phyloP scores from a whole-genome alignment of 2,113 vertebrate genomes.

The Chiloscyllium plagiosum region DNA sequence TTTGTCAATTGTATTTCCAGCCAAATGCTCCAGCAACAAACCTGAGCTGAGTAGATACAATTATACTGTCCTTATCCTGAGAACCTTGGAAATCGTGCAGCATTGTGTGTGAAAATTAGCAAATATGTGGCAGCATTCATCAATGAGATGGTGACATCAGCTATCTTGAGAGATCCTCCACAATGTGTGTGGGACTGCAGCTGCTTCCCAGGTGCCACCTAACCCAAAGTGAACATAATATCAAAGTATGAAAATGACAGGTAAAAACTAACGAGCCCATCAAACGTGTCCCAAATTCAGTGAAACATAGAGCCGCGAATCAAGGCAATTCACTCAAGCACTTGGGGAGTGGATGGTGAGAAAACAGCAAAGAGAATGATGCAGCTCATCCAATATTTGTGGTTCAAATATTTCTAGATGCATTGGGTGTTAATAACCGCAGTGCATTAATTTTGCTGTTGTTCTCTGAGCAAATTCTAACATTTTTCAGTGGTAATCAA shows the following conservation, averaged over 20 bases:
- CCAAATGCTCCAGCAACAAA: neutral
- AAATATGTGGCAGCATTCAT: neutral
- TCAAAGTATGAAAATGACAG: neutral
- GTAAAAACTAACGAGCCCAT: neutral
- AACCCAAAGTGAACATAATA: neutral
- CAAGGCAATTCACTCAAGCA: neutral
- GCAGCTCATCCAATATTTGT: too few relatives aligned
- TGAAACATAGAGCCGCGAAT: neutral
- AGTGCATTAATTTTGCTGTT: too few relatives aligned
- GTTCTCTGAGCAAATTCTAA: neutral
- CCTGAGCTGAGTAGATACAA: neutral
- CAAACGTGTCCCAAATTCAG: neutral
- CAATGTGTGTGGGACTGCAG: neutral
- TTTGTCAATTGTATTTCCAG: neutral
- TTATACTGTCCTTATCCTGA: neutral
- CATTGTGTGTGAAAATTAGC: neutral
- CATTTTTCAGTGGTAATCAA: neutral
- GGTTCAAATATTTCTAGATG: too few relatives aligned
- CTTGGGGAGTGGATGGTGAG: too few relatives aligned
- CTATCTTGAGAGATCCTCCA: neutral
- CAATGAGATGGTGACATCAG: neutral
- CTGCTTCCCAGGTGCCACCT: neutral
- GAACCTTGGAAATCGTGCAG: neutral
- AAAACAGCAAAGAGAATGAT: too few relatives aligned
- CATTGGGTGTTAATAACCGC: too few relatives aligned